Evolutionary conservation across 2,113 vertebrate species (phyloP).

Genomic region (Bubo blakistoni): DNA sequence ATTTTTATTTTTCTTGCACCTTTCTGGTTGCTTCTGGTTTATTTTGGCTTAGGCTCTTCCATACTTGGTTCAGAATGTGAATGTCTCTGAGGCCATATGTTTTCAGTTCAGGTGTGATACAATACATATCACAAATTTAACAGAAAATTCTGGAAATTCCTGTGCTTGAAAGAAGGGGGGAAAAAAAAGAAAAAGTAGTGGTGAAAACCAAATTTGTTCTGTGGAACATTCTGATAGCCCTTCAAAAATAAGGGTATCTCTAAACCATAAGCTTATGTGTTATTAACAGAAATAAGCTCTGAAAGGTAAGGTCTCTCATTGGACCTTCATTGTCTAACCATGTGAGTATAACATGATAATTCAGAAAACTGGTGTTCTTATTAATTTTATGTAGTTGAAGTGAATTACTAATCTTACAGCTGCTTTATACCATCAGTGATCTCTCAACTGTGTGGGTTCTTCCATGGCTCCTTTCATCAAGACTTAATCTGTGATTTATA

Average conservation of each 20-base stretch:
- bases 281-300: background rate
- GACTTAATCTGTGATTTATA: slow-evolving; percentile 6
- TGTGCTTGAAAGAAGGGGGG: background rate
- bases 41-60: background rate
- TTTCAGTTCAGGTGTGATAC: background rate
- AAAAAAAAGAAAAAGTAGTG: accelerated
- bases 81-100: accelerated
- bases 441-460: background rate
- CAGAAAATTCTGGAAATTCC: background rate
- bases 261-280: background rate
- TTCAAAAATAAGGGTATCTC: background rate
- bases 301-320: background rate
- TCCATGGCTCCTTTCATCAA: background rate
- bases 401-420: background rate
- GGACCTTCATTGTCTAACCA: background rate
- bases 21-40: background rate
- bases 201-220: background rate
- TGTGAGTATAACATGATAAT: background rate
- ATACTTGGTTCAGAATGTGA: background rate
- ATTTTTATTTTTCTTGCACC: background rate
- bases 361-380: background rate
- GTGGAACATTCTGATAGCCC: background rate
- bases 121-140: accelerated
- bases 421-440: background rate
- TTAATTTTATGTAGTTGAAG: background rate